Conservation (phyloP, 2,113 vertebrate species). For the Cheilinus undulatus region DNA sequence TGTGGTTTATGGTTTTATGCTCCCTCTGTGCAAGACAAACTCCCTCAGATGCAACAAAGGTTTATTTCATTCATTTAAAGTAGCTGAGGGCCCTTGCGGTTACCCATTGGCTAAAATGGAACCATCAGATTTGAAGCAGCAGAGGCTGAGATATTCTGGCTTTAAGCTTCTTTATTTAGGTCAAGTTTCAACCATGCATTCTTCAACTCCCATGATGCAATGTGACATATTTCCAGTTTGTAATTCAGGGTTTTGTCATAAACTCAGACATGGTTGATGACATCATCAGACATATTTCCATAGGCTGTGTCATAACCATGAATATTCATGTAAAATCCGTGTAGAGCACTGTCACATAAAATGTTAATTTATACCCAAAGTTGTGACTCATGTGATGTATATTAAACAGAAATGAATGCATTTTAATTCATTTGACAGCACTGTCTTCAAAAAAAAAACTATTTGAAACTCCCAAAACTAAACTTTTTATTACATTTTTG, state of each 20-base stretch:
- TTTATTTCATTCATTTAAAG: too few species aligned
- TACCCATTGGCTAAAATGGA: too few species aligned
- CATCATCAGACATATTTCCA: background rate
- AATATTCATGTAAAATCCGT: background rate
- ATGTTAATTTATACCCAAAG: background rate
- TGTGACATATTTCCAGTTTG: background rate
- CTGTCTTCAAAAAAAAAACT: too few species aligned
- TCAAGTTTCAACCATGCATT: slow-evolving; percentile 6
- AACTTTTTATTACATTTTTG: background rate
- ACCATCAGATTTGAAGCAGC: background rate
- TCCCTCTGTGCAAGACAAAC: too few species aligned
- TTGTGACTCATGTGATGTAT: background rate
- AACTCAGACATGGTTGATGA: background rate
- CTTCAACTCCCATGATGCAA: slow-evolving; percentile 3
- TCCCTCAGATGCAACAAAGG: too few species aligned
- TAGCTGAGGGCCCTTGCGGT: too few species aligned
- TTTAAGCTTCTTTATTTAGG: background rate
- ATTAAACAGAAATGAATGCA: background rate
- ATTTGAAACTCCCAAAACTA: too few species aligned
- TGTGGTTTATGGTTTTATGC: too few species aligned
- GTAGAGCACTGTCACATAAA: background rate
- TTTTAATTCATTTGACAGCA: background rate
- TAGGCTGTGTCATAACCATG: background rate
- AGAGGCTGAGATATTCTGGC: background rate
- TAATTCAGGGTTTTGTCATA: background rate